phyloP scores from a whole-genome alignment of 2,888 invertebrate species.

The Venusia cambrica region DNA sequence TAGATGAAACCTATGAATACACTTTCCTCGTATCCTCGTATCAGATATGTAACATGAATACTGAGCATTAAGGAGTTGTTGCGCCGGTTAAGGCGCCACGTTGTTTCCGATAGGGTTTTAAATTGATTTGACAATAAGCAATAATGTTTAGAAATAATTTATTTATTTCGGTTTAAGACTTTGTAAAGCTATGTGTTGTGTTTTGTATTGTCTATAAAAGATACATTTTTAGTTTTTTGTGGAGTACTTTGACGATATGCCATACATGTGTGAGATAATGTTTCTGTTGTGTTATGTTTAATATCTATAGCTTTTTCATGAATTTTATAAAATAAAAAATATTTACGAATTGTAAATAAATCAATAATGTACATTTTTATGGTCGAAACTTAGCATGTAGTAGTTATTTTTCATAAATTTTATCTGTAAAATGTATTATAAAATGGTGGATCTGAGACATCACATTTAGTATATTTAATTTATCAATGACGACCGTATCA shows the following conservation, averaged over 20 bases:
- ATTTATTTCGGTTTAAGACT: slow-evolving; percentile 78
- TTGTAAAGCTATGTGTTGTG: slow-evolving; percentile 77
- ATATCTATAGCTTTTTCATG: slow-evolving; percentile 44
- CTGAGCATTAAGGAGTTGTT: slow-evolving; percentile 58
- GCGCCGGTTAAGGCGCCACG: slow-evolving; percentile 22
- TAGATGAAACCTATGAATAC: too few relatives aligned
- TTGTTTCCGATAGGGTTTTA: slow-evolving; percentile 48
- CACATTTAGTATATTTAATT: slow-evolving; percentile 40
- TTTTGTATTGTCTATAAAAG: slow-evolving; percentile 72
- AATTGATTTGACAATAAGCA: slow-evolving; percentile 77
- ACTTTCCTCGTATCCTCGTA: too few relatives aligned
- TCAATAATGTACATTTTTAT: slow-evolving; percentile 25
- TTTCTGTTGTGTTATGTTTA: slow-evolving; percentile 70
- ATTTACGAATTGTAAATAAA: slow-evolving; percentile 31
- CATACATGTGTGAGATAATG: slow-evolving; percentile 75
- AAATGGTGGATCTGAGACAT: slow-evolving; percentile 41
- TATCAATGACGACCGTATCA: slow-evolving; percentile 20
- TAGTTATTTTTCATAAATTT: slow-evolving; percentile 31
- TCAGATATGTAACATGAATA: too few relatives aligned
- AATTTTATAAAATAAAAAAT: slow-evolving; percentile 25
- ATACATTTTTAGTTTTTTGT: slow-evolving; percentile 57
- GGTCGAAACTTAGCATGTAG: slow-evolving; percentile 23
- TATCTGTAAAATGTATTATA: slow-evolving; percentile 32
- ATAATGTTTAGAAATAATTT: slow-evolving; percentile 70
- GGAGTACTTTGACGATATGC: slow-evolving; percentile 66